A percentile compares a stretch with the other conserved stretches of the same genome.
These are phyloP conservation scores for Siderastrea radians DNA, from an alignment of 92 coral and sea anemone species.

Conservation along the genomic window DNA sequence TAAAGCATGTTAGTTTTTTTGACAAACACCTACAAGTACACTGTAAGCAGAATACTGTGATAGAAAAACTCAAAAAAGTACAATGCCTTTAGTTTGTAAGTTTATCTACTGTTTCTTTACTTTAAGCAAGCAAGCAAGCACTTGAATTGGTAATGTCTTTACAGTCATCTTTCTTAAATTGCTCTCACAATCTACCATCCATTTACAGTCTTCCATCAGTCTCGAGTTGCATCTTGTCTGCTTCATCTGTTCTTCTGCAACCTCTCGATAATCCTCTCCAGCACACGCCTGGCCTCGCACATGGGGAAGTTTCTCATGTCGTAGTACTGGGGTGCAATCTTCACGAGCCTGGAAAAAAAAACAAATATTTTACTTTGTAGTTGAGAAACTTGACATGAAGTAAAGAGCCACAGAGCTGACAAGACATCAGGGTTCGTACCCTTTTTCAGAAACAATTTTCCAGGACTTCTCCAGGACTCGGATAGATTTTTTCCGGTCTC, in stretches of 20 bases:
- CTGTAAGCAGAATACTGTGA: no score
- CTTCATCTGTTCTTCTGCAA: constrained; percentile 59
- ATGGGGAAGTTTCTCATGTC: constrained; percentile 99
- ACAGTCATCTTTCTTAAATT: background rate
- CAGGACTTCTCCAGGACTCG: no score
- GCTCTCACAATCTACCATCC: no score
- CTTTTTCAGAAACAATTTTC: no score
- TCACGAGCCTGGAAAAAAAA: constrained; percentile 77
- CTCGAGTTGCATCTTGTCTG: background rate
- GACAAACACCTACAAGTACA: no score
- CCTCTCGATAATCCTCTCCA: constrained; percentile 94
- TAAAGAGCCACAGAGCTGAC: background rate
- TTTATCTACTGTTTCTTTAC: background rate
- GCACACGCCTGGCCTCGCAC: constrained; percentile 97
- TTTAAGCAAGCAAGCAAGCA: background rate
- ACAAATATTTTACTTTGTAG: background rate
- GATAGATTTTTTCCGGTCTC: no score
- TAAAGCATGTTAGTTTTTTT: no score
- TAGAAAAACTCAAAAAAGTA: background rate
- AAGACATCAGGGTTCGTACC: no score
- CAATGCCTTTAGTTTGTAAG: background rate
- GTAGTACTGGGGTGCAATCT: constrained; percentile 95
- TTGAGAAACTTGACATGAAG: background rate
- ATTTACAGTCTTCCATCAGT: no score
- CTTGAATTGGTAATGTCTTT: background rate